Conservation (phyloP, 35 echinoderm and acorn worm species). For the Antedon bifida region DNA sequence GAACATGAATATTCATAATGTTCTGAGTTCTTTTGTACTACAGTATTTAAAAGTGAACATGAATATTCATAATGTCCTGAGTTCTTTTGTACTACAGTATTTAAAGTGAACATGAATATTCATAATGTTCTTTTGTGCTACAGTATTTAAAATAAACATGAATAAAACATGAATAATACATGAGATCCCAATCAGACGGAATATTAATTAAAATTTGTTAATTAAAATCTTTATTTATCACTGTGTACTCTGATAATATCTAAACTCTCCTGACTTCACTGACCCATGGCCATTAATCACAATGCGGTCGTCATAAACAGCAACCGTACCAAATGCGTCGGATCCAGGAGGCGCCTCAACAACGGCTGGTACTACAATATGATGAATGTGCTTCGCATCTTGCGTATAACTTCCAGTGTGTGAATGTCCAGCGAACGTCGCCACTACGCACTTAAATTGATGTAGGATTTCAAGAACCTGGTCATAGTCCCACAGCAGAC, state of each 20-base stretch:
- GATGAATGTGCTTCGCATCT: conserved; percentile 56
- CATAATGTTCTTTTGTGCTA: no score
- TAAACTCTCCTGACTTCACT: background rate
- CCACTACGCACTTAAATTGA: conserved; percentile 42
- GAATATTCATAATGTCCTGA: no score
- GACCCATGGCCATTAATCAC: conserved; percentile 28
- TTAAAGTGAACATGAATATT: no score
- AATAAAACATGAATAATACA: no score
- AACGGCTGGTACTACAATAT: conserved; percentile 40
- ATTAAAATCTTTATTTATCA: no score
- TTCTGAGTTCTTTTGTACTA: no score
- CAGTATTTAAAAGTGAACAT: no score
- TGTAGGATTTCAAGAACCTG: conserved; percentile 39
- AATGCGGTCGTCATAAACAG: conserved; percentile 32
- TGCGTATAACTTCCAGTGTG: conserved; percentile 19
- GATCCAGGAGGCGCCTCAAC: conserved; percentile 44
- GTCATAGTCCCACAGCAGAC: conserved; percentile 70
- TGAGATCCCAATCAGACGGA: no score
- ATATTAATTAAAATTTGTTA: no score
- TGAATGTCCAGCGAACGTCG: conserved; percentile 51
- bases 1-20: no score
- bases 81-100: no score
- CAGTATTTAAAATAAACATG: no score
- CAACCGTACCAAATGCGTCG: conserved; percentile 51
- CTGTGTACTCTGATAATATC: background rate